Conservation (phyloP, 2,797 vertebrate species). For the Epinephelus malabaricus region DNA sequence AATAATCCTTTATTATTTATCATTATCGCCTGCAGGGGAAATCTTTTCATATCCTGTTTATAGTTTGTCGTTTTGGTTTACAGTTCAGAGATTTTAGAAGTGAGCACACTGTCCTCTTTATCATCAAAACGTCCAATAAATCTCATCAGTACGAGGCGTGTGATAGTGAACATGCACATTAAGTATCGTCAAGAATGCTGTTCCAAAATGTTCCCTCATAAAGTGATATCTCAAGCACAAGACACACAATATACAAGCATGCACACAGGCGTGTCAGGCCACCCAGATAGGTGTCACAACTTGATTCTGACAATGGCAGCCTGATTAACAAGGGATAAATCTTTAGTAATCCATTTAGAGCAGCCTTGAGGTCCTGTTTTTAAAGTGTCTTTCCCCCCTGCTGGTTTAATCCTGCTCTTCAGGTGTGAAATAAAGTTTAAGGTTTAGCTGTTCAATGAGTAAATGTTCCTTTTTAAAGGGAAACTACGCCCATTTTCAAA, state of each 20-base stretch:
- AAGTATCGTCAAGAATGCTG: neutral
- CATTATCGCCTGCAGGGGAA: neutral
- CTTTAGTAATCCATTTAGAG: conserved; percentile 42
- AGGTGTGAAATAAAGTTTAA: conserved; percentile 3
- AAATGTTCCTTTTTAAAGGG: neutral
- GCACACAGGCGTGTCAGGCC: neutral
- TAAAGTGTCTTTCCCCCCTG: neutral
- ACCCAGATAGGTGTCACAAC: conserved; percentile 27
- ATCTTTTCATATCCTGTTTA: neutral
- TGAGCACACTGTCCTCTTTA: neutral
- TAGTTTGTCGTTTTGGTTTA: conserved; percentile 3
- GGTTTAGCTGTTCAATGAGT: neutral
- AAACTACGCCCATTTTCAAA: no score
- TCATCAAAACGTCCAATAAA: neutral
- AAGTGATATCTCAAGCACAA: neutral
- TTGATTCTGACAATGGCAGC: conserved; percentile 25
- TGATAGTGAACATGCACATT: no score
- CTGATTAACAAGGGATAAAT: conserved; percentile 31
- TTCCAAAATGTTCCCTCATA: neutral
- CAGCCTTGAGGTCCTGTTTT: conserved; percentile 13
- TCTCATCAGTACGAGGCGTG: no score
- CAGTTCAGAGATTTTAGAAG: neutral
- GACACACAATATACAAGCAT: neutral
- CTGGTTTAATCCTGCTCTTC: conserved; percentile 1
- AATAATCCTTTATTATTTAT: neutral